Evolutionary conservation across 1,140 invertebrate genomes (phyloP), one percentile per base, ranked within the genome.

Genomic region (Papilio machaon): DNA sequence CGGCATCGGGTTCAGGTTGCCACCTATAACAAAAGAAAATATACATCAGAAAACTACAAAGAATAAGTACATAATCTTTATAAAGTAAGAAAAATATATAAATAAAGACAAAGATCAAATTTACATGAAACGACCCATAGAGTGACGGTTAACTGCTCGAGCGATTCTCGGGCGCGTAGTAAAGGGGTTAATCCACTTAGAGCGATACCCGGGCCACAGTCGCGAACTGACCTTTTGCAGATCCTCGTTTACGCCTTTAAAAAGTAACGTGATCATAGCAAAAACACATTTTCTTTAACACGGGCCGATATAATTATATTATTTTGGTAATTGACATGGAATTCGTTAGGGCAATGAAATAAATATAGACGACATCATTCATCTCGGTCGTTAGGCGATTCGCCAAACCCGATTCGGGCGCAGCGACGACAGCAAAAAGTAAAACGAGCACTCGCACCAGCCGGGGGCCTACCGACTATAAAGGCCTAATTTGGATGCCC

Each of bases 161-260:
- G 80, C 83, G 80, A 85, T 82, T 84, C 87, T 86, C 88, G 80
- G 83, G 79, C 83, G 82, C 84, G 84, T 81, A 86, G 84, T 86
- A 90, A 91, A 91, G 88, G 88, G 90, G 89, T 91, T 90, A 91
- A 90, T 89, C 90, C 90, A 88, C 89, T 91, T 90, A 91, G 79
- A 80, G 73, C 80, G 87, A 87, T 87, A 86, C 86, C 87, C 90
- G 81, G 80, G 81, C 82, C 80, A 79, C 82, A 85, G 83, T 88
- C 87, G 82, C 88, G 86, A 91, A 88, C 87, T 85, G 86, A 86
- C 86, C 85, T 86, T 85, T 83, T 82, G 76, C 47, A 80, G 79
- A 82, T 49, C 30, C 73, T 80, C 67, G 75, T 80, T 49, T 54
- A 80, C 80, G 43, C 38, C 80, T 78, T 70, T 70, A 70, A 13